A percentile compares a stretch with the other conserved stretches of the same genome.
phyloP scores from a whole-genome alignment of 2,888 invertebrate genomes.

The Laothoe populi region DNA sequence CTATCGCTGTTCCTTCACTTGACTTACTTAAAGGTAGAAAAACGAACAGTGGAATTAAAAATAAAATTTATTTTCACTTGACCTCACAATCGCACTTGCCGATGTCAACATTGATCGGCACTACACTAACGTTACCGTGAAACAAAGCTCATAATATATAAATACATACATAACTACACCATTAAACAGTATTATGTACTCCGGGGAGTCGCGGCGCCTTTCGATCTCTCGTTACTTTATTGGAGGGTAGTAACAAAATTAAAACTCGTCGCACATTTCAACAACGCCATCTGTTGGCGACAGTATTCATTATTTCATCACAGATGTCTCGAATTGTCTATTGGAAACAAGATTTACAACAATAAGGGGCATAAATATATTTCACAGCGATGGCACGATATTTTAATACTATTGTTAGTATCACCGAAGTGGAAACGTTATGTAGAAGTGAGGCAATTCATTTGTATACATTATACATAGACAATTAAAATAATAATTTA shows the following conservation, averaged over 20 bases:
- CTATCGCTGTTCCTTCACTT: no score
- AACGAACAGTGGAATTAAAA: constrained; percentile 74
- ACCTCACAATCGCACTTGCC: constrained; percentile 74
- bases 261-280: background rate
- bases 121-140: constrained; percentile 70
- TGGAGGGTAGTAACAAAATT: background rate
- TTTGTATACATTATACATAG: background rate
- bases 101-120: constrained; percentile 55
- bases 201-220: constrained; percentile 46
- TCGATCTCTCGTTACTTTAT: constrained; percentile 37
- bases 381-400: constrained; percentile 2
- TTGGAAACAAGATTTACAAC: background rate
- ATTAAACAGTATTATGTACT: constrained; percentile 63
- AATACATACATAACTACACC: constrained; percentile 77
- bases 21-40: constrained; percentile 32
- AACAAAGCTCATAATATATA: constrained; percentile 74
- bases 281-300: background rate
- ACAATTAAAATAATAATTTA: constrained; percentile 22
- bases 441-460: background rate
- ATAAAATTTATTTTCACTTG: constrained; percentile 83
- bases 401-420: constrained; percentile 22
- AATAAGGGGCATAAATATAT: constrained; percentile 17
- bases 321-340: background rate
- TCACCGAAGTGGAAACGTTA: constrained; percentile 18
- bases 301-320: background rate